Percentiles rank a stretch among this genome's conserved stretches.
Conservation (phyloP, 35 echinoderm and acorn worm genomes). For the Heliocidaris tuberculata region DNA sequence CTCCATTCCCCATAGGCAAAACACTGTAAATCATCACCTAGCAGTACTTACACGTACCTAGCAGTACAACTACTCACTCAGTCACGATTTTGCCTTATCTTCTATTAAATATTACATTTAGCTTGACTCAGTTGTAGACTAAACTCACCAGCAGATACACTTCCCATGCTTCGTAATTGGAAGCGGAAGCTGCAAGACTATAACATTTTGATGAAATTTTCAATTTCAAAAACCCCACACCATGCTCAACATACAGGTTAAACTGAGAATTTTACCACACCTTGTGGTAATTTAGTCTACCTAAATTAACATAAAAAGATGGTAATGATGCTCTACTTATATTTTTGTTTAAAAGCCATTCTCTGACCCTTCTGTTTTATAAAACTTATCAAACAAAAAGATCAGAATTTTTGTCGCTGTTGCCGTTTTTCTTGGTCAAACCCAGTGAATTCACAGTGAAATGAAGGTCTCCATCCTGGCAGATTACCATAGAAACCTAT, state of each 20-base stretch:
- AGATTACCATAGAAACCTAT: too few species aligned
- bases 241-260: background rate
- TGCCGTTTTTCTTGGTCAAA: too few species aligned
- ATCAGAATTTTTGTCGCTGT: too few species aligned
- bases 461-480: too few species aligned
- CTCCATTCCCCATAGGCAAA: background rate
- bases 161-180: background rate
- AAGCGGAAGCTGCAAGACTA: background rate
- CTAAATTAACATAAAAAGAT: too few species aligned
- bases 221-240: background rate
- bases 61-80: background rate
- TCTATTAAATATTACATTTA: background rate
- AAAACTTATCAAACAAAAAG: too few species aligned
- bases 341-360: too few species aligned
- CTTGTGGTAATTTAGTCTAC: too few species aligned
- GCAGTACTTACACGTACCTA: background rate
- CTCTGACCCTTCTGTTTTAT: too few species aligned
- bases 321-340: too few species aligned
- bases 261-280: too few species aligned
- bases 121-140: background rate
- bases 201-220: background rate
- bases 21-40: background rate
- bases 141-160: background rate
- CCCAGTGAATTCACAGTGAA: too few species aligned
- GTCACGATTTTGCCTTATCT: background rate